Evolutionary conservation across 2,113 vertebrate species (phyloP).

Genomic region (Megaleporinus macrocephalus): DNA sequence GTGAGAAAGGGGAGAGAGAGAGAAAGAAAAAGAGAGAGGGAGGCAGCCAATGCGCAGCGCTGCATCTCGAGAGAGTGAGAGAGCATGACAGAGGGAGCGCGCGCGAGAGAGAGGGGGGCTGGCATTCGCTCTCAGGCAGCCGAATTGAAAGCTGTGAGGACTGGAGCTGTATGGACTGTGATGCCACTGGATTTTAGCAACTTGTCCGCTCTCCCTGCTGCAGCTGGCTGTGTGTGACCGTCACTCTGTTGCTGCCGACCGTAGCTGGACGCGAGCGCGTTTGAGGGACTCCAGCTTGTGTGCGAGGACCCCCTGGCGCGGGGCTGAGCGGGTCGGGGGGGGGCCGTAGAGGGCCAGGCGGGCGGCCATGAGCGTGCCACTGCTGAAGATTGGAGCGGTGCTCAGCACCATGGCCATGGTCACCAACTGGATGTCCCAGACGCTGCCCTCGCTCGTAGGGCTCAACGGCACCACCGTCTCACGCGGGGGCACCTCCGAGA

Average conservation of each 20-base stretch:
- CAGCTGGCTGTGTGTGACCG: constrained; percentile 47
- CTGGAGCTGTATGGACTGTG: constrained; percentile 31
- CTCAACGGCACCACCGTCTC: constrained; percentile 87
- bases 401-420: constrained; percentile 95
- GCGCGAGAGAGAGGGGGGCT: constrained; percentile 48
- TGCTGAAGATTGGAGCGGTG: constrained; percentile 90
- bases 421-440: constrained; percentile 94
- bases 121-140: constrained; percentile 71
- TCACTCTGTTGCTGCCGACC: background rate
- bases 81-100: constrained; percentile 36
- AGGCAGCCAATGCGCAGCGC: constrained; percentile 77
- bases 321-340: constrained; percentile 57
- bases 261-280: background rate
- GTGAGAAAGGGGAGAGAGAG: background rate
- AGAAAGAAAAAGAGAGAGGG: constrained; percentile 34
- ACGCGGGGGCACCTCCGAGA: constrained; percentile 87
- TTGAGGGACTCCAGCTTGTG: background rate
- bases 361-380: constrained; percentile 83
- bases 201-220: constrained; percentile 48
- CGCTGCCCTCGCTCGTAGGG: constrained; percentile 87
- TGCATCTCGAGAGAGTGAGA: constrained; percentile 69
- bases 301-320: constrained; percentile 23
- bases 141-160: constrained; percentile 38
- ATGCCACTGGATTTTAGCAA: constrained; percentile 73
- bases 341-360: constrained; percentile 62